Evolutionary conservation across 2,888 invertebrate species (phyloP).

Genomic region (Drosophila peninsularis): DNA sequence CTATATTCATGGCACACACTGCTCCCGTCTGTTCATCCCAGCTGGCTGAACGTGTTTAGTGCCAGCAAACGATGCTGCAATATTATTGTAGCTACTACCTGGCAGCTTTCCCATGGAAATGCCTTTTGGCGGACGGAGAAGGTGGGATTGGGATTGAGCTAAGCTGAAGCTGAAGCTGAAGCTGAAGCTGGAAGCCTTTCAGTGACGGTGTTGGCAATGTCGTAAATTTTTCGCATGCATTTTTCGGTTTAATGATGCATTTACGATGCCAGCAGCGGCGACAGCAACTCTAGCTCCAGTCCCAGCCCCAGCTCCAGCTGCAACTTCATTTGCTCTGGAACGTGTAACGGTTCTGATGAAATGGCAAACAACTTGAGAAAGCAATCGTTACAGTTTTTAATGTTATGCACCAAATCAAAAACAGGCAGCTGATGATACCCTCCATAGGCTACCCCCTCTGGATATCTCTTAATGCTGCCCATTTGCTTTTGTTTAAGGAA

Average conservation of each 20-base stretch:
- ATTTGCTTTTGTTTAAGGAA: conserved; percentile 56
- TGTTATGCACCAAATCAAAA: conserved; percentile 66
- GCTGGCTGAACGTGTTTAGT: conserved; percentile 64
- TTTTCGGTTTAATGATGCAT: conserved; percentile 82
- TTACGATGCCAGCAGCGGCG: conserved; percentile 77
- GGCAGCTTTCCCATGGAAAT: conserved; percentile 48
- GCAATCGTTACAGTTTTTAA: conserved; percentile 79
- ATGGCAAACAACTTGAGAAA: conserved; percentile 71
- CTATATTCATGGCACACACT: neutral
- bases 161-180: conserved; percentile 9
- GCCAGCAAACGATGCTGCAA: conserved; percentile 63
- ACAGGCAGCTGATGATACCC: conserved; percentile 66
- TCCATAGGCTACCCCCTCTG: neutral
- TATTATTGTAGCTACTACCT: conserved; percentile 71
- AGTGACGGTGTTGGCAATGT: conserved; percentile 69
- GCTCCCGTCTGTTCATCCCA: neutral
- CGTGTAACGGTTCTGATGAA: conserved; percentile 57
- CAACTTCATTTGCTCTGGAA: conserved; percentile 32
- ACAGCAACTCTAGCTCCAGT: conserved; percentile 37
- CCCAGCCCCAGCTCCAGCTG: conserved; percentile 4
- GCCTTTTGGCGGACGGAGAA: neutral
- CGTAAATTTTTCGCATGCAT: conserved; percentile 81
- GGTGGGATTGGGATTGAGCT: conserved; percentile 6
- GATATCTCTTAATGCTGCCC: neutral
- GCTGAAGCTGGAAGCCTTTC: conserved; percentile 45